Conservation (phyloP, 2,888 invertebrate species). For the Ochropacha duplaris region DNA sequence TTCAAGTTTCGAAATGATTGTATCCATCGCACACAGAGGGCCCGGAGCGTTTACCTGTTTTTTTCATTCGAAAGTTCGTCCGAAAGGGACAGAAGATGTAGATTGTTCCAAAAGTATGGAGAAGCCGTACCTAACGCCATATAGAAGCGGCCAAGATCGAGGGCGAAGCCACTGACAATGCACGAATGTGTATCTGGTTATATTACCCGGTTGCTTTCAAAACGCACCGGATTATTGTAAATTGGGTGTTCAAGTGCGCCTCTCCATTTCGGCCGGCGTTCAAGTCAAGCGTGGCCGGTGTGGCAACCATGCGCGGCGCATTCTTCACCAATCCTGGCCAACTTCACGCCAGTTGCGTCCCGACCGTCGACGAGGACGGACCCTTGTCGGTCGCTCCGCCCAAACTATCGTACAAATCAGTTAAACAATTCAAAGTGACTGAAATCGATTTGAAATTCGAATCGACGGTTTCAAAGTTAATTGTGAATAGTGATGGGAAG, state of each 20-base stretch:
- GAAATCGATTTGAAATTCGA: slow-evolving; percentile 50
- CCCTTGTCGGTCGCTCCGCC: slow-evolving; percentile 53
- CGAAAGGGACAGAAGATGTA: slow-evolving; percentile 61
- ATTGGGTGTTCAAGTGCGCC: slow-evolving; percentile 53
- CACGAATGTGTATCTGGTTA: slow-evolving; percentile 79
- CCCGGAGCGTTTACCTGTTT: slow-evolving; percentile 72
- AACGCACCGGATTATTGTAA: slow-evolving; percentile 52
- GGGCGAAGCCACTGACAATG: slow-evolving; percentile 79
- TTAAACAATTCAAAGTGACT: slow-evolving; percentile 70
- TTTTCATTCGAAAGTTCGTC: slow-evolving; percentile 59
- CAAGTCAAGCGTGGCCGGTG: slow-evolving; percentile 71
- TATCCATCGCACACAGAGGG: slow-evolving; percentile 52
- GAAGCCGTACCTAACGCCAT: slow-evolving; percentile 50
- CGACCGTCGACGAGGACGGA: slow-evolving; percentile 59
- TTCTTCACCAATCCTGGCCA: slow-evolving; percentile 75
- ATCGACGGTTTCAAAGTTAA: slow-evolving; percentile 25
- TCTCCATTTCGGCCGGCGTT: slow-evolving; percentile 62
- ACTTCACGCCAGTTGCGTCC: slow-evolving; percentile 79
- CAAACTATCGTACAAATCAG: slow-evolving; percentile 74
- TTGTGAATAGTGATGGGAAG: slow-evolving; percentile 64
- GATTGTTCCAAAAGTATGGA: slow-evolving; percentile 69
- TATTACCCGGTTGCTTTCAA: slow-evolving; percentile 60
- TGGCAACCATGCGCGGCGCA: slow-evolving; percentile 81
- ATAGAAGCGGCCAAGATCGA: slow-evolving; percentile 69
- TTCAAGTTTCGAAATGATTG: slow-evolving; percentile 38